Percentiles rank a stretch among this genome's conserved stretches.
Evolutionary conservation across 2,888 invertebrate genomes (phyloP).

Genomic region (Drosophila quinaria): DNA sequence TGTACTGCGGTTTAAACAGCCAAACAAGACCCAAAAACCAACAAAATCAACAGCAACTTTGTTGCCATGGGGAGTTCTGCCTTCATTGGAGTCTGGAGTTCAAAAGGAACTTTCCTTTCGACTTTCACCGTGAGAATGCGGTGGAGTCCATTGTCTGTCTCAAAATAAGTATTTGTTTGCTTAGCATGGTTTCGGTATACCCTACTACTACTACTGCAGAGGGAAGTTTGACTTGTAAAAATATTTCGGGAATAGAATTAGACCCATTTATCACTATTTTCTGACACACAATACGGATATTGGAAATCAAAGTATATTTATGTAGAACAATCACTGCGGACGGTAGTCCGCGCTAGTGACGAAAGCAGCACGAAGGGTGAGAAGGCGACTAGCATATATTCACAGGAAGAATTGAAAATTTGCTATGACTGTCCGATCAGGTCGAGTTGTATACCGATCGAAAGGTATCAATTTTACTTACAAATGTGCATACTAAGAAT

Average conservation of each 20-base stretch:
- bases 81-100: slow-evolving; percentile 18
- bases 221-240: not conserved
- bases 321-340: too few species aligned
- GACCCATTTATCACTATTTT: not conserved
- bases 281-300: not conserved
- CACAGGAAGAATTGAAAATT: too few species aligned
- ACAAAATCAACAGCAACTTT: slow-evolving; percentile 12
- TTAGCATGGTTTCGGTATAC: slow-evolving; percentile 8
- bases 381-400: too few species aligned
- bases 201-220: not conserved
- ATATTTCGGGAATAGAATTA: not conserved
- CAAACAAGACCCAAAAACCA: slow-evolving; percentile 49
- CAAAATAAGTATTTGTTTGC: slow-evolving; percentile 34
- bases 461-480: too few species aligned
- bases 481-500: too few species aligned
- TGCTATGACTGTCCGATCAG: too few species aligned
- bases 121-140: slow-evolving; percentile 2
- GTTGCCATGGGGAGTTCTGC: slow-evolving; percentile 34
- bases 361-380: too few species aligned
- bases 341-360: too few species aligned
- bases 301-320: too few species aligned
- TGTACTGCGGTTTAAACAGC: slow-evolving; percentile 78
- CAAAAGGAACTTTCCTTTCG: slow-evolving; percentile 1
- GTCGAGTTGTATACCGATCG: too few species aligned
- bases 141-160: slow-evolving; percentile 26